Percentiles rank a stretch among this genome's conserved stretches.
phyloP scores from a whole-genome alignment of 2,113 vertebrate genomes.

The Perca fluviatilis region DNA sequence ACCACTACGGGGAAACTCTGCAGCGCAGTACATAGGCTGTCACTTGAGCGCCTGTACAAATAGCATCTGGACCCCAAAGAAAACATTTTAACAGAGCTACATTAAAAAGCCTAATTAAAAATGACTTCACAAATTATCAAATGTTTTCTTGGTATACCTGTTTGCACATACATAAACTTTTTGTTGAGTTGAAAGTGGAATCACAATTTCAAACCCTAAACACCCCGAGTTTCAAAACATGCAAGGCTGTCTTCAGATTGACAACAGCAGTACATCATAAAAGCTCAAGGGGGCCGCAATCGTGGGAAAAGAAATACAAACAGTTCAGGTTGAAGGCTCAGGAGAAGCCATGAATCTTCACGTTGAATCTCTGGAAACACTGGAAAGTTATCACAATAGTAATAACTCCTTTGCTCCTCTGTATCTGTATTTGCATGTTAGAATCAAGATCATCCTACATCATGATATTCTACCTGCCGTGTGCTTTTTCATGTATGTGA shows the following conservation, averaged over 20 bases:
- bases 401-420: not conserved
- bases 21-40: not conserved
- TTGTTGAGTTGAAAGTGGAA: not conserved
- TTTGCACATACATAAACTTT: not conserved
- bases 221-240: not conserved
- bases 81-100: not conserved
- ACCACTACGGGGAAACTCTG: slow-evolving; percentile 2
- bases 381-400: not conserved
- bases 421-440: not conserved
- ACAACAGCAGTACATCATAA: not conserved
- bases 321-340: slow-evolving; percentile 1
- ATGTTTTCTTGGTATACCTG: not conserved
- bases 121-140: not conserved
- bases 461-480: not conserved
- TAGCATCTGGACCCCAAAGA: not conserved
- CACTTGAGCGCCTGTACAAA: not conserved
- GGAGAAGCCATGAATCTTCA: not conserved
- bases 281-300: not conserved
- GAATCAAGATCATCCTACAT: not conserved
- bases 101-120: not conserved
- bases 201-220: not conserved
- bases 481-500: not conserved
- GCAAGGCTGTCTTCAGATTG: not conserved
- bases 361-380: not conserved
- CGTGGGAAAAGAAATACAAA: not conserved